phyloP scores from a whole-genome alignment of 2,888 invertebrate species.

The Portevinia maculata region DNA sequence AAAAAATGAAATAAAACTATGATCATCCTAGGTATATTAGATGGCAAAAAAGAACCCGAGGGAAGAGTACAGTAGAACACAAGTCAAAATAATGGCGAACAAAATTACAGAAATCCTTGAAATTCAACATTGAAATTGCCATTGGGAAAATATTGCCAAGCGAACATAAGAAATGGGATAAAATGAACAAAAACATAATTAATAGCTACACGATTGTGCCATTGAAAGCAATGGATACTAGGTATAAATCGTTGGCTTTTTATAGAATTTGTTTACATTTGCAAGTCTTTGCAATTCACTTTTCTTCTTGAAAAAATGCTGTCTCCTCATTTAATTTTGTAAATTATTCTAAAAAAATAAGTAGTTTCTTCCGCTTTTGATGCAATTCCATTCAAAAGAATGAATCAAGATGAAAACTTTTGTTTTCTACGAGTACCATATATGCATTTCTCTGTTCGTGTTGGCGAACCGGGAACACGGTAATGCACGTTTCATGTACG shows the following conservation, averaged over 20 bases:
- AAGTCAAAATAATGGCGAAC: constrained; percentile 69
- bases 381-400: constrained; percentile 17
- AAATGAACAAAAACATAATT: constrained; percentile 64
- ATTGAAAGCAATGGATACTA: constrained; percentile 63
- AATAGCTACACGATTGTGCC: constrained; percentile 74
- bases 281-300: neutral
- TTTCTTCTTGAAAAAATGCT: constrained; percentile 33
- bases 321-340: constrained; percentile 38
- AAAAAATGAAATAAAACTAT: constrained; percentile 21
- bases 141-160: constrained; percentile 66
- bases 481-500: constrained; percentile 15
- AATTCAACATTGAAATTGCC: constrained; percentile 62
- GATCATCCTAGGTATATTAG: constrained; percentile 14
- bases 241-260: neutral
- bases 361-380: constrained; percentile 12
- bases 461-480: neutral
- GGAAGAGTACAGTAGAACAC: constrained; percentile 6
- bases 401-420: constrained; percentile 37
- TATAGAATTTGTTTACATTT: constrained; percentile 4
- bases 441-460: constrained; percentile 20
- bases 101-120: constrained; percentile 67
- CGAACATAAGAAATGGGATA: constrained; percentile 42
- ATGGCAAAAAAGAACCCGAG: neutral
- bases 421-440: constrained; percentile 36
- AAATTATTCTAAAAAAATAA: constrained; percentile 16